These are phyloP conservation scores for Nibea coibor DNA, from an alignment of 2,113 vertebrate species.

Conservation along the genomic window DNA sequence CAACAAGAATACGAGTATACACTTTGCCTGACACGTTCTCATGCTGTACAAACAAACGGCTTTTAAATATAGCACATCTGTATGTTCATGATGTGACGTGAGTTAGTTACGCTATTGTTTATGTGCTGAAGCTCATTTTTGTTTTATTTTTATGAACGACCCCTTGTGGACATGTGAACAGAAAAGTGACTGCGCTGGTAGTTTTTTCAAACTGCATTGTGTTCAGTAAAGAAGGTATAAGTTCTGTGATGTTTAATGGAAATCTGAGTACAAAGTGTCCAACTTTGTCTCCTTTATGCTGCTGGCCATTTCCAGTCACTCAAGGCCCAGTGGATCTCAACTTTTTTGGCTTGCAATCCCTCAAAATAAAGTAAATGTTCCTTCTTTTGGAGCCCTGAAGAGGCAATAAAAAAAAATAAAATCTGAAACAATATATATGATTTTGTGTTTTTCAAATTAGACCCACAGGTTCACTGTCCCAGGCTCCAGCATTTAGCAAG, in stretches of 20 bases:
- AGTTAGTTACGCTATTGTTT: background rate
- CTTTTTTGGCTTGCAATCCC: background rate
- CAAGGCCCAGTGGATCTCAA: background rate
- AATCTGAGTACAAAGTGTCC: background rate
- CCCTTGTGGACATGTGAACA: background rate
- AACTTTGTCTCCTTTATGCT: background rate
- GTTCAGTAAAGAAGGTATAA: background rate
- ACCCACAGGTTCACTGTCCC: background rate
- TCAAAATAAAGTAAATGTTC: background rate
- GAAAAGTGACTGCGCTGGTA: background rate
- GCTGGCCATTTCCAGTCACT: background rate
- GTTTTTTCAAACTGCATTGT: background rate
- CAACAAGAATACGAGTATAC: no score
- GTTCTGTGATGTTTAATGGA: no score
- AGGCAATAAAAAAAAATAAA: background rate
- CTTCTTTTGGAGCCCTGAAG: background rate
- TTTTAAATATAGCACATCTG: background rate
- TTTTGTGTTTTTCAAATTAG: background rate
- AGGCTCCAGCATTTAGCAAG: constrained; percentile 1
- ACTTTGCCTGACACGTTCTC: background rate
- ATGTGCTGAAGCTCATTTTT: background rate
- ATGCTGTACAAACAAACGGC: background rate
- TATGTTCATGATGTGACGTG: background rate
- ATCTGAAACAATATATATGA: background rate
- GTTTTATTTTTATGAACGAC: background rate